Conservation (phyloP, 1,140 invertebrate genomes). For the Notospermus geniculatus region DNA sequence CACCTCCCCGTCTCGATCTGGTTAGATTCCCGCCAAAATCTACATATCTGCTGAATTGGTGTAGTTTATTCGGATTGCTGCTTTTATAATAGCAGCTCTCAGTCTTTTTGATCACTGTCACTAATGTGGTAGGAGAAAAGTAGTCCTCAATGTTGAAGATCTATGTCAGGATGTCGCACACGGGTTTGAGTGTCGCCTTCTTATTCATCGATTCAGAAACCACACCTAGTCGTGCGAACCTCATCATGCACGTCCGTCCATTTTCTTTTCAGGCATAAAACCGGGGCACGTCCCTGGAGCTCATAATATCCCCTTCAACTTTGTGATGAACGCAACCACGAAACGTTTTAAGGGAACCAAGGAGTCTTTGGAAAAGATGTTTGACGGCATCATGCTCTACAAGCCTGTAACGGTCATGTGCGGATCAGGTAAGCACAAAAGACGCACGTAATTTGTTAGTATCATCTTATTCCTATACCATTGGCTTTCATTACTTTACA, state of each 20-base stretch:
- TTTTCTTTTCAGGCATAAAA: constrained; percentile 36
- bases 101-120: no score
- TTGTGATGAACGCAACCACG: constrained; percentile 28
- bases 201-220: background rate
- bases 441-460: no score
- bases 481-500: no score
- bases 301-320: constrained; percentile 37
- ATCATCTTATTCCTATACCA: no score
- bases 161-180: background rate
- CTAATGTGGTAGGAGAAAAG: no score
- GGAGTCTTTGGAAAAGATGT: constrained; percentile 30
- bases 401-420: constrained; percentile 38
- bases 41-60: no score
- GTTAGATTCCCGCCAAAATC: no score
- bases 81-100: no score
- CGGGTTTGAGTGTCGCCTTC: background rate
- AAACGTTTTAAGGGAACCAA: constrained; percentile 28
- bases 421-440: constrained; percentile 41
- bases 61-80: no score
- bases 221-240: no score
- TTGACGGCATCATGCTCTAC: constrained; percentile 32
- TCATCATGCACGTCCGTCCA: no score
- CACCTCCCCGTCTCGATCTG: background rate
- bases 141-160: background rate
- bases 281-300: constrained; percentile 41